phyloP scores from a whole-genome alignment of 2,888 invertebrate genomes.

The Urechis unicinctus region DNA sequence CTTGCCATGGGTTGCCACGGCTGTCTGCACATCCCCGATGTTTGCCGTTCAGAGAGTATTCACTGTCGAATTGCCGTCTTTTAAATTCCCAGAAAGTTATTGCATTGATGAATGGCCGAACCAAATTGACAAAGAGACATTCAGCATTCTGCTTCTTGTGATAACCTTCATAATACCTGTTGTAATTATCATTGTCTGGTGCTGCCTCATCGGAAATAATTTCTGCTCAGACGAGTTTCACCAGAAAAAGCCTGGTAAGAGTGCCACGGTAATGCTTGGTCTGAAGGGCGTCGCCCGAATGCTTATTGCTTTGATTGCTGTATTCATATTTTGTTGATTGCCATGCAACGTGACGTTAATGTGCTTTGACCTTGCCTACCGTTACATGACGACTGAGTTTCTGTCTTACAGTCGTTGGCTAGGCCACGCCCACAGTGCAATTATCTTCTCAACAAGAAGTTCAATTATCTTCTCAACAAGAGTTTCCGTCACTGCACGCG shows the following conservation, averaged over 20 bases:
- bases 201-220: constrained; percentile 61
- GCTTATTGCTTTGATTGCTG: constrained; percentile 61
- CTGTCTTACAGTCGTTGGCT: constrained; percentile 56
- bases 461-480: constrained; percentile 70
- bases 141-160: constrained; percentile 29
- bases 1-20: constrained; percentile 37
- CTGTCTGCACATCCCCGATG: constrained; percentile 35
- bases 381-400: constrained; percentile 32
- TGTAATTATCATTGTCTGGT: constrained; percentile 60
- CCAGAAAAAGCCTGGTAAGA: constrained; percentile 17
- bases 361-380: constrained; percentile 47
- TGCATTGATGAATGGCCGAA: constrained; percentile 41
- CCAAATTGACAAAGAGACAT: constrained; percentile 29
- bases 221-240: constrained; percentile 46
- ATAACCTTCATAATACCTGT: constrained; percentile 50
- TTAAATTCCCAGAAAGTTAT: constrained; percentile 28
- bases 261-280: constrained; percentile 10
- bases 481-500: constrained; percentile 24
- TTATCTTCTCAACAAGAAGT: constrained; percentile 72
- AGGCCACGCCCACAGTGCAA: constrained; percentile 73
- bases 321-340: constrained; percentile 73
- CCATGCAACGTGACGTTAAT: constrained; percentile 65
- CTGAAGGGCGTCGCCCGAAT: constrained; percentile 69
- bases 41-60: constrained; percentile 35
- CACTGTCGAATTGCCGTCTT: constrained; percentile 23